Evolutionary conservation across 1,140 invertebrate genomes (phyloP), one percentile per base, ranked within the genome.

Genomic region (Acromyrmex charruanus): DNA sequence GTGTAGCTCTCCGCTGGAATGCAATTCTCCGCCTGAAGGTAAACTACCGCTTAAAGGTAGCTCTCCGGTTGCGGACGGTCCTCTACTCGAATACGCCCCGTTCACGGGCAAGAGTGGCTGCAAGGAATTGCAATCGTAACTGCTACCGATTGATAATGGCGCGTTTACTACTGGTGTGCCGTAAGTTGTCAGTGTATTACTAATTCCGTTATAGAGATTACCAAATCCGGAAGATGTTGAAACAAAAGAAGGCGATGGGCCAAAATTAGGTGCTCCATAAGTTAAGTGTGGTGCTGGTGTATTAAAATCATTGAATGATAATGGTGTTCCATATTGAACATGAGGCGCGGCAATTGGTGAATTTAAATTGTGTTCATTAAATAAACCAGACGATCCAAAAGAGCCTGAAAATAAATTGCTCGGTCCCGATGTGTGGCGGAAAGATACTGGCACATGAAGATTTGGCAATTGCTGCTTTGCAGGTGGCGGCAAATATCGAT

Each of bases 401-500:
- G 82, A 80, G 25, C 69, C 77, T 3, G 86, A 79, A 1, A 87
- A 88, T 14, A 75, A 82, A 66, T 75, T 69, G 61, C 49, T 16
- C 31, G 79, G 31, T 31, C 59, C 59, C 12, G 39, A 31, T 31
- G 35, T 86, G 61, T 88, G 87, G 44, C 92, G 92, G 87, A 95
- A 94, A 25, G 92, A 89, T 0, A 93, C 10, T 28, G 94, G 88
- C 74, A 88, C 88, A 5, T 82, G 88, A 10, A 92, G 58, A 25
- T 63, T 90, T 12, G 94, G 93, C 55, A 94, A 86, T 81, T 95
- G 92, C 77, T 93, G 93, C 25, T 93, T 94, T 7, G 91, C 80
- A 53, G 28, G 66, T 92, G 95, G 91, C 94, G 96, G 93, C 31
- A 94, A n/a, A 35, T 94, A 85, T 95, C 96, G 79, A 97, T 97